These are phyloP conservation scores for Ypsolopha scabrella DNA, from an alignment of 2,888 invertebrate species.

Conservation along the genomic window DNA sequence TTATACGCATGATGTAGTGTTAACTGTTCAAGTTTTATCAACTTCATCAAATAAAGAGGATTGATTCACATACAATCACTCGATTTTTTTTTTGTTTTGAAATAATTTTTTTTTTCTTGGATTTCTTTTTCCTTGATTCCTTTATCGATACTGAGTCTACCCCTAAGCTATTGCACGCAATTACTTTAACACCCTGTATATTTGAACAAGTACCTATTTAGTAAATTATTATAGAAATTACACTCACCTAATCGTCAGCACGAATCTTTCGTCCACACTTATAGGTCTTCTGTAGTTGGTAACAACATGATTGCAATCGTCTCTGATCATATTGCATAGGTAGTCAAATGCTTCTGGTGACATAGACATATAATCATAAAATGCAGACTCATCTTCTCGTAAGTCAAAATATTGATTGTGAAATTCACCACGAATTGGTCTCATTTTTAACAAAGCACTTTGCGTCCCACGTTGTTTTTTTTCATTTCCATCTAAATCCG, in stretches of 20 bases:
- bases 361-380: conserved; percentile 8
- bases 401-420: conserved; percentile 12
- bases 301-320: conserved; percentile 10
- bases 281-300: conserved; percentile 10
- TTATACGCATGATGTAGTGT: conserved; percentile 10
- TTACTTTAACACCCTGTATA: conserved; percentile 8
- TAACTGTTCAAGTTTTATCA: conserved; percentile 10
- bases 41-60: conserved; percentile 10
- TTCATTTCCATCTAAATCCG: conserved; percentile 5
- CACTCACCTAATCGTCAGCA: conserved; percentile 10
- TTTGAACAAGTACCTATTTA: conserved; percentile 8
- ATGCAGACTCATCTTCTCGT: conserved; percentile 11
- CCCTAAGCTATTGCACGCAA: conserved; percentile 9
- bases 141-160: conserved; percentile 9
- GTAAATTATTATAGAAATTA: conserved; percentile 9
- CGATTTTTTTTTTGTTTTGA: conserved; percentile 6
- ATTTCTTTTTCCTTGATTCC: conserved; percentile 8
- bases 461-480: conserved; percentile 10
- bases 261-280: conserved; percentile 10
- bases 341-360: conserved; percentile 10
- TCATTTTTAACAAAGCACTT: conserved; percentile 11
- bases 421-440: conserved; percentile 11
- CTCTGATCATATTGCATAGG: conserved; percentile 6
- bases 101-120: not conserved
- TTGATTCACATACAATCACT: conserved; percentile 6